A percentile compares a stretch with the other conserved stretches of the same genome.
phyloP scores from a whole-genome alignment of 1,140 invertebrate species.

The Luehdorfia chinensis region DNA sequence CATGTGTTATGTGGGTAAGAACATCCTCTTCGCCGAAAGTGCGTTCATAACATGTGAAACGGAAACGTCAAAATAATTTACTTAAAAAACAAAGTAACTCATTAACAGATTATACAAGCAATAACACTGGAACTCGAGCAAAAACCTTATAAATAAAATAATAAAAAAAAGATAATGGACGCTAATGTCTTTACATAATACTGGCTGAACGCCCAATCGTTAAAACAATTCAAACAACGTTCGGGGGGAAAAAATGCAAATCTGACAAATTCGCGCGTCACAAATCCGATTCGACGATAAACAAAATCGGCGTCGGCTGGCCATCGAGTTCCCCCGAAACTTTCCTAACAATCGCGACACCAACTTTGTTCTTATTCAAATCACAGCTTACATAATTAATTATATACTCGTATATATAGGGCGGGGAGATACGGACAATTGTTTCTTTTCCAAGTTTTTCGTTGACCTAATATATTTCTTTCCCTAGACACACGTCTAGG shows the following conservation, averaged over 20 bases:
- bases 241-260: constrained; percentile 12
- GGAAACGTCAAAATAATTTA: no score
- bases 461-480: no score
- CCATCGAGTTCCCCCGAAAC: constrained; percentile 5
- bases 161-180: constrained; percentile 11
- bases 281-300: constrained; percentile 15
- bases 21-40: no score
- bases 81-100: no score
- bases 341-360: constrained; percentile 3
- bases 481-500: no score
- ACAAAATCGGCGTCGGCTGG: constrained; percentile 11
- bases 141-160: constrained; percentile 5
- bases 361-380: constrained; percentile 19
- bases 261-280: constrained; percentile 18
- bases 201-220: constrained; percentile 14
- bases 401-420: not conserved
- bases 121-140: constrained; percentile 1
- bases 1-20: no score
- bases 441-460: constrained; percentile 8
- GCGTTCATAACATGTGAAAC: no score
- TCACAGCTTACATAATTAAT: constrained; percentile 16
- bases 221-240: constrained; percentile 12
- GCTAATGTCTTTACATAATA: constrained; percentile 16
- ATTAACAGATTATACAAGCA: constrained; percentile 1
- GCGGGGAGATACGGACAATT: constrained; percentile 6